These are phyloP conservation scores for Holotrichia oblita DNA, from an alignment of 1,140 invertebrate species.

Conservation along the genomic window DNA sequence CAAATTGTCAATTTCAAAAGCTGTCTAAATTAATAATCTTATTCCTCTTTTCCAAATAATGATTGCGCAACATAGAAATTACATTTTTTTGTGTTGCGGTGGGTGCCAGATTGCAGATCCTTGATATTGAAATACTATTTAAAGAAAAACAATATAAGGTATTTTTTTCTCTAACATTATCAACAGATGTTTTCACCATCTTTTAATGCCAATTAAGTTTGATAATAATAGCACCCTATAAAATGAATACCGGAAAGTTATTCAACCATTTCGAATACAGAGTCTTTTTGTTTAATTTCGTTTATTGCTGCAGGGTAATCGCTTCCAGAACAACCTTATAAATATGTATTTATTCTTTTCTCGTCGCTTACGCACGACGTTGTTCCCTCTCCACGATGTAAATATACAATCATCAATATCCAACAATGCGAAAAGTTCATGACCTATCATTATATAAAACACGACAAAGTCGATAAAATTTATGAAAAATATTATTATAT, in stretches of 20 bases:
- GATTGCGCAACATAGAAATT: no score
- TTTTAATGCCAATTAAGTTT: no score
- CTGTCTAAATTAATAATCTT: no score
- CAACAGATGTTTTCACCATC: no score
- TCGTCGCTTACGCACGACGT: background rate
- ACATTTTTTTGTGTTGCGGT: no score
- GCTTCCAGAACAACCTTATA: background rate
- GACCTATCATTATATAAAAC: background rate
- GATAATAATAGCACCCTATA: no score
- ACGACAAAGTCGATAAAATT: background rate
- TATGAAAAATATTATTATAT: background rate
- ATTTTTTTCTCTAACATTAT: no score
- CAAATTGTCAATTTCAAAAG: no score
- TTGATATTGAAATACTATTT: no score
- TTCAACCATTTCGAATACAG: background rate
- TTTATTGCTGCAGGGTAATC: background rate
- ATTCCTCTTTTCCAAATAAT: no score
- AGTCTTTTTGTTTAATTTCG: background rate
- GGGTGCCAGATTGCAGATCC: no score
- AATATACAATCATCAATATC: background rate
- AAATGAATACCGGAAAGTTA: background rate
- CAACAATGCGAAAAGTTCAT: conserved; percentile 25
- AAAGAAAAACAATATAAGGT: no score
- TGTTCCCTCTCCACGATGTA: background rate
- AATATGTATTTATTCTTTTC: background rate